Evolutionary conservation across 2,888 invertebrate species (phyloP).

Genomic region (Cosmia trapezina): DNA sequence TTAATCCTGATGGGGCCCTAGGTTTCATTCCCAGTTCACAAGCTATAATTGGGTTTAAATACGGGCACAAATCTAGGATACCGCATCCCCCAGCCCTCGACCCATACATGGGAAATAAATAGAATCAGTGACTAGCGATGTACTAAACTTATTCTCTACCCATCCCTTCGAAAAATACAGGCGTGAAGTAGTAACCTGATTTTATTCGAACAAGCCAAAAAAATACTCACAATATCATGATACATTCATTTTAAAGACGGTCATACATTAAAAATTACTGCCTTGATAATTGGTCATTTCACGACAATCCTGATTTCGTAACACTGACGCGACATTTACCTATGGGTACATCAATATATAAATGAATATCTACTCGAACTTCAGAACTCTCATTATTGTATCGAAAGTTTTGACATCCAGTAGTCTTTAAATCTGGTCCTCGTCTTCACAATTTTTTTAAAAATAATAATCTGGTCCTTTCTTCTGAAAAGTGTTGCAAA

Average conservation of each 20-base stretch:
- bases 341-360: background rate
- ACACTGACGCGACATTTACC: background rate
- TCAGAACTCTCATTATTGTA: conserved; percentile 22
- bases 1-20: no score
- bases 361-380: background rate
- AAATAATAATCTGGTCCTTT: background rate
- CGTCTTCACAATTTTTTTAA: accelerated
- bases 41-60: no score
- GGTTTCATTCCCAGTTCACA: no score
- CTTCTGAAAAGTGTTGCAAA: background rate
- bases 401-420: conserved; percentile 1
- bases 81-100: background rate
- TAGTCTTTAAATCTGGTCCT: background rate
- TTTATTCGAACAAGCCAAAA: background rate
- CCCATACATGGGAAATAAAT: no score
- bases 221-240: background rate
- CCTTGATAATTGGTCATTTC: background rate
- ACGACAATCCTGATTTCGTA: conserved; percentile 4
- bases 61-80: background rate
- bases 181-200: background rate
- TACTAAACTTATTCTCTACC: no score
- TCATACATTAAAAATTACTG: background rate
- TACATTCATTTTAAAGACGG: background rate
- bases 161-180: no score
- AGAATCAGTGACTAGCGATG: background rate